Conservation (phyloP, 2,797 vertebrate genomes). For the Lindbergichthys nudifrons region DNA sequence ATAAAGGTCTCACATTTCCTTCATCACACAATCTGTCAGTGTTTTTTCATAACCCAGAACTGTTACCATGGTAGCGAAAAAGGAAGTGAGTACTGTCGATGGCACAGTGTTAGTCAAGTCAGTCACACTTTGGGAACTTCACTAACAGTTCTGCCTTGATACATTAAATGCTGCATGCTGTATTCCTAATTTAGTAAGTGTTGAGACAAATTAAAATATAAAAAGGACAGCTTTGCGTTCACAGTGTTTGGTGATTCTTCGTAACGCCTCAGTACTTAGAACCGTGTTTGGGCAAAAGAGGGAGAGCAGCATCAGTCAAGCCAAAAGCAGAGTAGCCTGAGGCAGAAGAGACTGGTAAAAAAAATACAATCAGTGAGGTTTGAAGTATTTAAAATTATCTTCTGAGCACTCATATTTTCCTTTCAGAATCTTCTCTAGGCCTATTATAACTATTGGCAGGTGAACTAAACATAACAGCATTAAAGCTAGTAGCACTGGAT, state of each 20-base stretch:
- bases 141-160: conserved; percentile 13
- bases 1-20: conserved; percentile 60
- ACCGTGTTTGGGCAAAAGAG: conserved; percentile 80
- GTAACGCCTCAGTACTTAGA: conserved; percentile 47
- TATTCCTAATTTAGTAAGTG: neutral
- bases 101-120: conserved; percentile 60
- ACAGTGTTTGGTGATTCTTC: conserved; percentile 50
- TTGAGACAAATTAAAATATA: neutral
- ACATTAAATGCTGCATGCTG: neutral
- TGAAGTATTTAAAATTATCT: conserved; percentile 10
- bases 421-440: neutral
- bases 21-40: conserved; percentile 70
- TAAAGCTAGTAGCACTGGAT: neutral
- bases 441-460: neutral
- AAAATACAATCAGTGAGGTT: neutral
- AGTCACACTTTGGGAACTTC: conserved; percentile 51
- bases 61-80: conserved; percentile 65
- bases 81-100: conserved; percentile 76
- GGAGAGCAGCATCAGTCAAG: conserved; percentile 39
- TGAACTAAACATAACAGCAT: neutral
- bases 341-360: conserved; percentile 12
- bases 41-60: conserved; percentile 56
- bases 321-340: conserved; percentile 41
- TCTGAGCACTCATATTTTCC: neutral
- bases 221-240: conserved; percentile 29